Evolutionary conservation across 2,888 invertebrate genomes (phyloP).

Genomic region (Scrobipalpa atriplicella): DNA sequence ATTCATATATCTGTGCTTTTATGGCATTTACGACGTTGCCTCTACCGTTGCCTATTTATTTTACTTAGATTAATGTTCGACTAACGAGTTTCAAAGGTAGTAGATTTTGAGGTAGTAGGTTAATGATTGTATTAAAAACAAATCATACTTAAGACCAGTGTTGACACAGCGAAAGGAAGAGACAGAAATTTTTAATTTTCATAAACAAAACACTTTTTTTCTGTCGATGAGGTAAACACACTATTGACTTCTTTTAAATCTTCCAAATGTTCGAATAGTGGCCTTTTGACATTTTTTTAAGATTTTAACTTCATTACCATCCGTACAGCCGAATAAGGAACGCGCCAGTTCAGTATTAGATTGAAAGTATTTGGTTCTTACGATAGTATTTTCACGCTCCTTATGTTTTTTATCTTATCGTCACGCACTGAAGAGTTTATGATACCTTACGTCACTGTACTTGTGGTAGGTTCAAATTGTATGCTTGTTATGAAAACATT

Average conservation of each 20-base stretch:
- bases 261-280: slow-evolving; percentile 36
- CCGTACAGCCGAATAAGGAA: neutral
- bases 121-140: neutral
- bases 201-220: too few species aligned
- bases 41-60: slow-evolving; percentile 13
- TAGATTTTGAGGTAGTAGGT: neutral
- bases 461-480: too few species aligned
- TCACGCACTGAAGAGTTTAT: neutral
- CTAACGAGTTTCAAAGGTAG: neutral
- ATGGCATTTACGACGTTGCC: slow-evolving; percentile 20
- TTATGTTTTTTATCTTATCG: neutral
- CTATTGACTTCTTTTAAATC: neutral
- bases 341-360: slow-evolving; percentile 2
- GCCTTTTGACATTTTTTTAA: slow-evolving; percentile 22
- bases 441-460: too few species aligned
- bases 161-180: neutral
- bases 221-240: neutral
- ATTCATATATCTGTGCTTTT: slow-evolving; percentile 5
- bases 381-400: neutral
- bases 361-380: neutral
- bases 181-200: too few species aligned
- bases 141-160: too few species aligned
- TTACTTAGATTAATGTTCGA: neutral
- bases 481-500: neutral
- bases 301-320: neutral